Evolutionary conservation across 2,888 invertebrate genomes (phyloP), one percentile per base, ranked within the genome.

Genomic region (Listrodromus nycthemerus): DNA sequence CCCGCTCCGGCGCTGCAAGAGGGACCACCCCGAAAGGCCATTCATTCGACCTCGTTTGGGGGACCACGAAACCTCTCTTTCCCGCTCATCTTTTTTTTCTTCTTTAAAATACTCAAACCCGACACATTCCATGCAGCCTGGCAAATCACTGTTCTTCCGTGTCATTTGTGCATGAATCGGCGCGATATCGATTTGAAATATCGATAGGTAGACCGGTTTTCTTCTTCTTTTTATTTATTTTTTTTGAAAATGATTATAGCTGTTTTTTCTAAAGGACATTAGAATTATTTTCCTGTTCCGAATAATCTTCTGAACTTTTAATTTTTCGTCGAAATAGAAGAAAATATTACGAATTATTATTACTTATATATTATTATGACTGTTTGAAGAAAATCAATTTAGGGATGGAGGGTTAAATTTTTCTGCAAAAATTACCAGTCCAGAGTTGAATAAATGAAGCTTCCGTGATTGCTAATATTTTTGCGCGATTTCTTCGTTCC

Each of bases 11-110:
- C 67, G 63, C 52, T 65, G 61, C 63, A 41, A 52, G 52, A 67
- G 74, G 33, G 55, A 50, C 66, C 82, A 76, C 67, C 74, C 70
- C 67, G 88, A 85, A 85, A 87, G 88, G 86, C 88, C 89, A 89
- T 89, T 91, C 91, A 88, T 86, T 87, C 89, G 88, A 88, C 86
- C 83, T 85, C 85, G 85, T 88, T 86, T 86, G 78, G 69, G 78
- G 69, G 50, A 70, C 75, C 78, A 55, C 71, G 41, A 41, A 65
- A 85, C 86, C 85, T 84, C 83, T 69, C 66, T 63, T 21, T 63
- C 24, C 74, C 50, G 16, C 80, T 37, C 70, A 61, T 65, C 70
- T 76, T 70, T 75, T 37, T 24, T 74, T 74, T 48, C 61, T 58
- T 76, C 50, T 66, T 48, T 80, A 52, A 61, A 80, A 3, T 55